These are phyloP conservation scores for Drosophila macrospina DNA, from an alignment of 2,888 invertebrate genomes.

Conservation along the genomic window DNA sequence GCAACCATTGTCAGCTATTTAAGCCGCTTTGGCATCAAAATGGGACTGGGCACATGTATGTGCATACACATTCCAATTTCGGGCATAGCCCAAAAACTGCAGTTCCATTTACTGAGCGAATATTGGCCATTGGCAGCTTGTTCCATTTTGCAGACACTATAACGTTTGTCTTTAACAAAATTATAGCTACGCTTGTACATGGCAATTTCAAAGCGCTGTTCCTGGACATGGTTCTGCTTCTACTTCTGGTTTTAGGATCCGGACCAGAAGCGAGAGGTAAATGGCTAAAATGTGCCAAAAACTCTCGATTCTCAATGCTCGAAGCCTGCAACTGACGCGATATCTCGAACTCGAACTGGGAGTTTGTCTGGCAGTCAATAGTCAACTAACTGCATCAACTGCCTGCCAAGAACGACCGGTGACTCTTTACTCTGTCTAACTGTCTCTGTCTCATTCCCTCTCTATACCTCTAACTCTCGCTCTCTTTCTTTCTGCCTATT, in stretches of 20 bases:
- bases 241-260: slow-evolving; percentile 21
- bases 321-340: slow-evolving; percentile 75
- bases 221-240: slow-evolving; percentile 14
- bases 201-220: slow-evolving; percentile 32
- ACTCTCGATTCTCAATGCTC: slow-evolving; percentile 43
- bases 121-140: slow-evolving; percentile 70
- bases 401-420: slow-evolving; percentile 65
- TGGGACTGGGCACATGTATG: slow-evolving; percentile 19
- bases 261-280: slow-evolving; percentile 24
- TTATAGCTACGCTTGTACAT: slow-evolving; percentile 65
- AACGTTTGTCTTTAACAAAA: slow-evolving; percentile 77
- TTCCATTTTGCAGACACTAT: slow-evolving; percentile 71
- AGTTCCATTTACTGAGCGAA: slow-evolving; percentile 52
- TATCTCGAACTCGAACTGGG: slow-evolving; percentile 59
- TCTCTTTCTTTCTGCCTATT: slow-evolving; percentile 7
- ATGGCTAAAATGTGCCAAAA: slow-evolving; percentile 72
- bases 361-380: slow-evolving; percentile 69
- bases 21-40: slow-evolving; percentile 52
- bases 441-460: background rate
- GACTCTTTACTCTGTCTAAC: slow-evolving; percentile 35
- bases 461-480: background rate
- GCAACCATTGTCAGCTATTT: slow-evolving; percentile 58
- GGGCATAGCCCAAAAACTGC: slow-evolving; percentile 56
- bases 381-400: slow-evolving; percentile 76
- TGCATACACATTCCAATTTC: slow-evolving; percentile 64